phyloP scores from a whole-genome alignment of 2,113 vertebrate species.

The Dasyornis broadbenti region DNA sequence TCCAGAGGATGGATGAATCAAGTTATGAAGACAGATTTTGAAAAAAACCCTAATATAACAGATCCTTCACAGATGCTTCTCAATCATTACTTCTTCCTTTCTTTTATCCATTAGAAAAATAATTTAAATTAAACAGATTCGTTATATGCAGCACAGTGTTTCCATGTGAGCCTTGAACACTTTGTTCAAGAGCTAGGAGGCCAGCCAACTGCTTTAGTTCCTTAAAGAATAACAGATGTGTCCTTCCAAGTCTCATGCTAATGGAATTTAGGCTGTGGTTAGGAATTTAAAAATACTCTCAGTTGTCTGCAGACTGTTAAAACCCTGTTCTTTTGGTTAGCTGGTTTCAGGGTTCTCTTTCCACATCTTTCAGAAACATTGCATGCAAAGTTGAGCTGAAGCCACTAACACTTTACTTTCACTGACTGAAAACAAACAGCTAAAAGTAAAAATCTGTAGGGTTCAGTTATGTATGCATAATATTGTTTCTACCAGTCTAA shows the following conservation, averaged over 20 bases:
- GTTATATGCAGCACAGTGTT: constrained; percentile 45
- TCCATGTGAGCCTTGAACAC: constrained; percentile 64
- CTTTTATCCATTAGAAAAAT: constrained; percentile 23
- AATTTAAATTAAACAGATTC: constrained; percentile 63
- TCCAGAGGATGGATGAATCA: constrained; percentile 1
- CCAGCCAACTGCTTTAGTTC: constrained; percentile 66
- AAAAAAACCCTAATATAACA: background rate
- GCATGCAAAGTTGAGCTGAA: background rate
- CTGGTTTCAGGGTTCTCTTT: background rate
- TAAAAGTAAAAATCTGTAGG: background rate
- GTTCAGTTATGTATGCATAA: background rate
- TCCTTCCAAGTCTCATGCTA: constrained; percentile 53
- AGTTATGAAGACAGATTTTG: background rate
- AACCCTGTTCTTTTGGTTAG: background rate
- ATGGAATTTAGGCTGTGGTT: constrained; percentile 54
- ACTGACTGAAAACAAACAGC: background rate
- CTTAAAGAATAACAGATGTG: constrained; percentile 73
- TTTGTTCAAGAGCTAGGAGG: constrained; percentile 67
- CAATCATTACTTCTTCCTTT: constrained; percentile 21
- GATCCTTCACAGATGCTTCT: constrained; percentile 46
- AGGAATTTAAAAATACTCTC: constrained; percentile 28
- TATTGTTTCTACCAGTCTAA: background rate
- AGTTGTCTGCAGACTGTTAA: background rate
- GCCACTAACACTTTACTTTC: background rate
- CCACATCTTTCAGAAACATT: background rate